Evolutionary conservation across 2,113 vertebrate species (phyloP), one percentile per base, ranked within the genome.

Genomic region (Falcunculus frontatus): DNA sequence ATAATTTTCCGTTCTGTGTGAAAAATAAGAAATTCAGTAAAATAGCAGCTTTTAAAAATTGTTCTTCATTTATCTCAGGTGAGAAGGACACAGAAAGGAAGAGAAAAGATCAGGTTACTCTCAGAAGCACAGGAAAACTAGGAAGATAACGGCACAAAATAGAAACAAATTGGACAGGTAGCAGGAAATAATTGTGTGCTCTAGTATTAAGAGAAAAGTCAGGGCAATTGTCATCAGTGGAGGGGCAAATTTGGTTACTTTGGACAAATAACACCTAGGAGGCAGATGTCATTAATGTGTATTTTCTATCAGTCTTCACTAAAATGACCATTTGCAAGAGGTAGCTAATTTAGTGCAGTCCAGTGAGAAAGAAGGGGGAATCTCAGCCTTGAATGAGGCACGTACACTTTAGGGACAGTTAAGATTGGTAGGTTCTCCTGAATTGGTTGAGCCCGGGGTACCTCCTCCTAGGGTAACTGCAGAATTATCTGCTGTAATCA

Each of bases 1-100:
- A 35, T 76, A 64, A 33, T 91, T 89, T 93, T 91, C 12, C 18
- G 62, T 87, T 91, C 57, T 67, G 19, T 46, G 21, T 57, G 46
- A 65, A 62, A 91, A 74, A 69, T 77, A 89, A 94, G 49, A 73
- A 89, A n/a, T 6, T 16, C 39, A 69, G n/a, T 44, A 74, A 81
- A 46, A 93, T 22, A 84, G 4, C 49, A 73, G 25, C 25, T 89
- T 80, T 72, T 69, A 2, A 35, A 73, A 89, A 73, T 84, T 9
- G 30, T 74, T 87, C 37, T 84, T 87, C 4, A n/a, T 78, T 91
- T 81, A 57, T 3, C 0, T 74, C 42, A n/a, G 37, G 15, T 65
- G 55, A 53, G 52, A 70, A 76, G n/a, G n/a, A 70, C 2, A 7
- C 18, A 57, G 46, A 62, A 59, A 69, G 32, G 68, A 90, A 53